phyloP scores from a whole-genome alignment of 2,888 invertebrate species.

The Drosophila quasianomalipes region DNA sequence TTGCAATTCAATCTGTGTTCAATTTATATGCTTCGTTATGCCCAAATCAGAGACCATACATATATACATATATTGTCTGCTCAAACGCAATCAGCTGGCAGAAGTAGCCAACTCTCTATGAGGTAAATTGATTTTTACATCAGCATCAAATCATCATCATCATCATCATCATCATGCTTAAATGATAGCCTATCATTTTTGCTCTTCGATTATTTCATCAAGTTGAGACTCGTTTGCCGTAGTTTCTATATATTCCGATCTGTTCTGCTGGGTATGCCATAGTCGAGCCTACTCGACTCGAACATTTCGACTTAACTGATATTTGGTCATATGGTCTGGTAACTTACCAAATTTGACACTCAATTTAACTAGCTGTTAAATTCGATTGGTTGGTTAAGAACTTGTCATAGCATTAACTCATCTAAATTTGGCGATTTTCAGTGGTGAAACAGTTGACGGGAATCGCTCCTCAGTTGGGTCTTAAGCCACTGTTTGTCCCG shows the following conservation, averaged over 20 bases:
- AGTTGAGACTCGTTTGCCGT: not conserved
- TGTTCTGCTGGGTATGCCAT: not conserved
- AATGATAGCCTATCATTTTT: not conserved
- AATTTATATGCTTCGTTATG: not conserved
- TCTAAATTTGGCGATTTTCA: constrained; percentile 1
- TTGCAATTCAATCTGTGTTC: constrained; percentile 2
- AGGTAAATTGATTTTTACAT: not conserved
- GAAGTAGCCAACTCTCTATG: not conserved
- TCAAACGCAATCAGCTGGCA: not conserved
- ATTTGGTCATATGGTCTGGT: not conserved
- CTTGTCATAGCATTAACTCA: not conserved
- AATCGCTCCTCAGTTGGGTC: not conserved
- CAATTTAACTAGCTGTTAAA: not conserved
- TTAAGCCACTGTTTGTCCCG: not conserved
- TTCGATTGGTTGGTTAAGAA: not conserved
- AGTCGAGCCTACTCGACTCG: not conserved
- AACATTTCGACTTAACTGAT: not conserved
- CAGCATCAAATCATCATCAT: not conserved
- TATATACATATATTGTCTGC: not conserved
- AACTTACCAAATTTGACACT: not conserved
- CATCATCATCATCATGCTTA: not conserved
- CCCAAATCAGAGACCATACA: not conserved
- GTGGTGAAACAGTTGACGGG: not conserved
- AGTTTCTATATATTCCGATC: not conserved
- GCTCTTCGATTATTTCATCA: not conserved